These are phyloP conservation scores for Thaumatotibia leucotreta DNA, from an alignment of 1,140 invertebrate genomes.

Conservation along the genomic window DNA sequence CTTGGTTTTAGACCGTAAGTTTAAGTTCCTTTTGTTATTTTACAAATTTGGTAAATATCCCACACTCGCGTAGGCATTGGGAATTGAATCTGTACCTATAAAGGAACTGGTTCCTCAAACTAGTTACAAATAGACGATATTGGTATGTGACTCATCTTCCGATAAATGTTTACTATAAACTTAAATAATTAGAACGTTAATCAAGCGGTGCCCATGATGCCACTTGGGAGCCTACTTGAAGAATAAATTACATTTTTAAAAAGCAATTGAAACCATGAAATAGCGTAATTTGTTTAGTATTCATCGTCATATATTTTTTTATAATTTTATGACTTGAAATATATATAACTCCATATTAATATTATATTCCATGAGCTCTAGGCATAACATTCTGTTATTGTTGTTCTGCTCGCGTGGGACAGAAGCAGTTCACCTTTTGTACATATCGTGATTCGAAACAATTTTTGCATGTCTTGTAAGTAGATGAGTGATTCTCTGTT, in stretches of 20 bases:
- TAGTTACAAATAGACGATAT: constrained; percentile 34
- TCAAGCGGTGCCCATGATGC: neutral
- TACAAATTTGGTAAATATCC: too few relatives aligned
- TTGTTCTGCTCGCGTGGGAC: too few relatives aligned
- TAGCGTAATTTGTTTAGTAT: neutral
- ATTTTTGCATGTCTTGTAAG: too few relatives aligned
- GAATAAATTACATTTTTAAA: neutral
- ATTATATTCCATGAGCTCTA: too few relatives aligned
- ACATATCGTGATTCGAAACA: too few relatives aligned
- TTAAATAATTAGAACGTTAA: constrained; percentile 3
- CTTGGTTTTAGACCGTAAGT: too few relatives aligned
- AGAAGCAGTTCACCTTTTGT: too few relatives aligned
- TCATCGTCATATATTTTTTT: neutral
- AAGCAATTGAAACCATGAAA: neutral
- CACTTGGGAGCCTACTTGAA: neutral
- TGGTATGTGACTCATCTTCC: constrained; percentile 25
- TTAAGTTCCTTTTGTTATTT: too few relatives aligned
- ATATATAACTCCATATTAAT: too few relatives aligned
- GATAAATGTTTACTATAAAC: constrained; percentile 10
- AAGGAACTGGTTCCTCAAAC: constrained; percentile 36
- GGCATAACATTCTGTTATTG: too few relatives aligned
- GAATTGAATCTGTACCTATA: neutral
- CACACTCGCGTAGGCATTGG: constrained; percentile 20
- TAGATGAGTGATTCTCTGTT: too few relatives aligned
- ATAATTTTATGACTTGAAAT: neutral